phyloP scores from a whole-genome alignment of 2,888 invertebrate species.

The Ypsolopha sequella region DNA sequence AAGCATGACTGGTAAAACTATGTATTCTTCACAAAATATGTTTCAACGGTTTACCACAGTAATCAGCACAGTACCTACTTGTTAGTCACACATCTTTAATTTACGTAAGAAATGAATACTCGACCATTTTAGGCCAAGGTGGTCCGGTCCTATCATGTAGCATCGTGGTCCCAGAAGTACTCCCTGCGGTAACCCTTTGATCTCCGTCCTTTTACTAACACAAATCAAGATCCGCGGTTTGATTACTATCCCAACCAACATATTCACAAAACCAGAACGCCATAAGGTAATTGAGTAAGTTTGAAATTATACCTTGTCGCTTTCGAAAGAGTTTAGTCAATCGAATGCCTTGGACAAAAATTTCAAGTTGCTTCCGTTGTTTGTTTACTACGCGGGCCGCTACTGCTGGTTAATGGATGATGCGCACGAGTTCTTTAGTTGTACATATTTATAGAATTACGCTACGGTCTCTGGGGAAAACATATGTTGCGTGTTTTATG shows the following conservation, averaged over 20 bases:
- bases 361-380: conserved; percentile 24
- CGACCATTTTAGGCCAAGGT: conserved; percentile 12
- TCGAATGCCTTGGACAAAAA: conserved; percentile 18
- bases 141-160: conserved; percentile 22
- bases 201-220: conserved; percentile 14
- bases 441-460: conserved; percentile 40
- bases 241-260: conserved; percentile 28
- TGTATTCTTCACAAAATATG: too few relatives aligned
- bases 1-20: too few relatives aligned
- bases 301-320: conserved; percentile 21
- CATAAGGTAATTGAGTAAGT: conserved; percentile 14
- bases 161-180: conserved; percentile 23
- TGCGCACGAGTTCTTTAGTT: conserved; percentile 25
- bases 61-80: too few relatives aligned
- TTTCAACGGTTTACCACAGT: too few relatives aligned
- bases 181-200: conserved; percentile 39
- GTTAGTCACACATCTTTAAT: neutral
- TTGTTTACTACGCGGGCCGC: conserved; percentile 34
- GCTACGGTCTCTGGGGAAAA: conserved; percentile 27
- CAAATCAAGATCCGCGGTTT: conserved; percentile 30
- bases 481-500: conserved; percentile 27
- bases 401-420: conserved; percentile 50
- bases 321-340: conserved; percentile 10
- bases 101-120: conserved; percentile 6
- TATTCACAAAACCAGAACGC: conserved; percentile 15